Evolutionary conservation across 2,113 vertebrate species (phyloP).

Genomic region (Centropus bengalensis): DNA sequence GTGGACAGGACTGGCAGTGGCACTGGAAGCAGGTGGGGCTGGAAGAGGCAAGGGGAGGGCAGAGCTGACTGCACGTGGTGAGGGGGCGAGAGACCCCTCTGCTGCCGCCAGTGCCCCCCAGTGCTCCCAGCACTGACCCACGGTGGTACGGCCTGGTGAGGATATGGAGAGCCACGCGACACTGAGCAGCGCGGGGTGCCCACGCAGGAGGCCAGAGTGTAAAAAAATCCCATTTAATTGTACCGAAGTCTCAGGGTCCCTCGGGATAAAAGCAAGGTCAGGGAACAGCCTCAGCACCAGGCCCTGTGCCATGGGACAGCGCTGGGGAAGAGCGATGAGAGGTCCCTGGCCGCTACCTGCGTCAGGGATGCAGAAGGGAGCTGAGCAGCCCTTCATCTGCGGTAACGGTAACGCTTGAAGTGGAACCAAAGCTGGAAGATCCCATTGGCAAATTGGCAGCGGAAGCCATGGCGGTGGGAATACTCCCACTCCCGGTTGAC

Average conservation of each 20-base stretch:
- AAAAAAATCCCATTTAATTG: conserved; percentile 34
- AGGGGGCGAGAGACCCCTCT: background rate
- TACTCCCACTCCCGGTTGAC: conserved; percentile 98
- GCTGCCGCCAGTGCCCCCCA: too few species aligned
- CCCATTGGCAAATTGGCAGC: conserved; percentile 97
- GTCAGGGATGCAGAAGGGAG: rapidly evolving
- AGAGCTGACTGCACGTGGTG: rapidly evolving
- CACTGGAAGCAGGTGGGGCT: rapidly evolving
- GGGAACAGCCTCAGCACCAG: background rate
- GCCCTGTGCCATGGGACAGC: background rate
- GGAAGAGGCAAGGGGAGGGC: rapidly evolving
- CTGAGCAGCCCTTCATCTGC: conserved; percentile 73
- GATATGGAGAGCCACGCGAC: rapidly evolving
- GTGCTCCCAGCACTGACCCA: too few species aligned
- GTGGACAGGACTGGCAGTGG: background rate
- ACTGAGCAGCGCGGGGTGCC: rapidly evolving
- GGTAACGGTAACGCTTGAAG: conserved; percentile 96
- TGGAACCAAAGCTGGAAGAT: conserved; percentile 99
- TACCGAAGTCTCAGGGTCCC: conserved; percentile 1
- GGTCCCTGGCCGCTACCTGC: rapidly evolving
- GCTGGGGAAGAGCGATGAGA: rapidly evolving
- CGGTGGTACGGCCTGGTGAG: background rate
- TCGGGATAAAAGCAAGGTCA: background rate
- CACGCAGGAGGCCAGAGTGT: rapidly evolving
- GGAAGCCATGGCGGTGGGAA: conserved; percentile 95